Percentiles rank a stretch among this genome's conserved stretches.
Conservation (phyloP, 1,140 invertebrate genomes). For the Hyles vespertilio region DNA sequence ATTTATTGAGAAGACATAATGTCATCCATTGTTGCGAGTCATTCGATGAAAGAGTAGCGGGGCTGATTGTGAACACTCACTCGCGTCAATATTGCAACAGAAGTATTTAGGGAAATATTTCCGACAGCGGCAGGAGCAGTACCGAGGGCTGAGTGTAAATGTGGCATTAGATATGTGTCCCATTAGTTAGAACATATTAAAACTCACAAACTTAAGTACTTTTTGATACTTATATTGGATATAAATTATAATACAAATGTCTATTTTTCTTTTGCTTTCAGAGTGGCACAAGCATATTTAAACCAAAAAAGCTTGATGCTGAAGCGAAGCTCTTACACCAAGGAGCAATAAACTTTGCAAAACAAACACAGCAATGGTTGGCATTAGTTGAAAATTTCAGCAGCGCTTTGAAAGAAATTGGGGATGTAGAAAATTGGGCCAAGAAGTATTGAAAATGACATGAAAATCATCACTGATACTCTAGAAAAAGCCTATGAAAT, state of each 20-base stretch:
- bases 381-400: conserved; percentile 96
- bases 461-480: conserved; percentile 93
- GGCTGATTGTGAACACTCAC: too few relatives aligned
- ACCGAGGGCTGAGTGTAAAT: too few relatives aligned
- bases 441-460: conserved; percentile 97
- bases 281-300: conserved; percentile 96
- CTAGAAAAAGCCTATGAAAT: conserved; percentile 97
- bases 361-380: conserved; percentile 97
- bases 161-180: too few relatives aligned
- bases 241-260: background rate
- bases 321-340: conserved; percentile 98
- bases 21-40: too few relatives aligned
- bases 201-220: background rate
- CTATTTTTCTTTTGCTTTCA: conserved; percentile 52
- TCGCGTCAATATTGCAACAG: too few relatives aligned
- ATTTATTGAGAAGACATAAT: too few relatives aligned
- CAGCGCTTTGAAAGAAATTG: conserved; percentile 97
- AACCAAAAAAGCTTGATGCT: conserved; percentile 98
- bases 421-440: conserved; percentile 99
- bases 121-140: too few relatives aligned
- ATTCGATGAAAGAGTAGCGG: too few relatives aligned
- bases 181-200: too few relatives aligned
- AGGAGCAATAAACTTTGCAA: conserved; percentile 95
- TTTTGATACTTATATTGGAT: background rate
- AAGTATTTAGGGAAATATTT: too few relatives aligned